Evolutionary conservation across 2,113 vertebrate genomes (phyloP).

Genomic region (Dicaeum eximium): DNA sequence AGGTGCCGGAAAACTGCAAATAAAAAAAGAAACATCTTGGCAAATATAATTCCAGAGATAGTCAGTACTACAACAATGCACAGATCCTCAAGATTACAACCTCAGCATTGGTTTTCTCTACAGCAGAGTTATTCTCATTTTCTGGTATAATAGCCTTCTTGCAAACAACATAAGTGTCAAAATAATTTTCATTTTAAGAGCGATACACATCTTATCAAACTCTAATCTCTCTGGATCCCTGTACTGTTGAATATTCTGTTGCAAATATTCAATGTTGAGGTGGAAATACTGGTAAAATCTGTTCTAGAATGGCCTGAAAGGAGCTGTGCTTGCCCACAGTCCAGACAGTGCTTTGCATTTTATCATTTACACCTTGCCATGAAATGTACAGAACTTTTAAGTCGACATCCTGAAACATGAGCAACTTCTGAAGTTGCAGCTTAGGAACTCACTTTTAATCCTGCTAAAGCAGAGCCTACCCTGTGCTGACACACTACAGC

Average conservation of each 20-base stretch:
- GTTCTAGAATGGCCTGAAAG: neutral
- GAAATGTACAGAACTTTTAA: neutral
- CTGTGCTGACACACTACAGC: rapidly evolving
- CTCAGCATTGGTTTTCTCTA: neutral
- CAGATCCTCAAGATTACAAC: neutral
- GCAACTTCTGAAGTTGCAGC: neutral
- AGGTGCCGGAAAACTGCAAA: neutral
- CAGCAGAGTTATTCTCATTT: neutral
- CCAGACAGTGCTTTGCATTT: neutral
- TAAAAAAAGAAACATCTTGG: neutral
- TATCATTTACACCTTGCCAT: neutral
- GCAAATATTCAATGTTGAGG: neutral
- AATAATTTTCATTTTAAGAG: neutral
- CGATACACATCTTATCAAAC: neutral
- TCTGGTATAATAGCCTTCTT: neutral
- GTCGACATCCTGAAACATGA: neutral
- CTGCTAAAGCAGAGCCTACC: neutral
- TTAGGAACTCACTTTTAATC: neutral
- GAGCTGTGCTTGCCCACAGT: neutral
- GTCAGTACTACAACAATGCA: neutral
- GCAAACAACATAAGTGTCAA: neutral
- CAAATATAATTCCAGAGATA: neutral
- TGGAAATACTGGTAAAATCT: neutral
- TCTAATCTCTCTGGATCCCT: neutral
- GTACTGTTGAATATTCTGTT: neutral